A percentile compares a stretch with the other conserved stretches of the same genome.
These are phyloP conservation scores for Pachymerium ferrugineum DNA, from an alignment of 2,888 invertebrate species.

Conservation along the genomic window DNA sequence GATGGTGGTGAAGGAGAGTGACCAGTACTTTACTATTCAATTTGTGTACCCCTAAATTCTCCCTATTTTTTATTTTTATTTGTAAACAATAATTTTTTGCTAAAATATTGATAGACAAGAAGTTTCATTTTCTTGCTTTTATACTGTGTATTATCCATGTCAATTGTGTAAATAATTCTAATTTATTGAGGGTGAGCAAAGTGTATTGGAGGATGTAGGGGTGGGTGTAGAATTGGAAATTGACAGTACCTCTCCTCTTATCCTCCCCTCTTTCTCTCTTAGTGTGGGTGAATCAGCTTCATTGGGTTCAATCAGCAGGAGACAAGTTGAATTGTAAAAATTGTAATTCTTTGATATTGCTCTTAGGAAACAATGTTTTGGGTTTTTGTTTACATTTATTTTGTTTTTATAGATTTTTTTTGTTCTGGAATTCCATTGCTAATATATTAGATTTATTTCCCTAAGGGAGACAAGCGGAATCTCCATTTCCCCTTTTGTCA, in stretches of 20 bases:
- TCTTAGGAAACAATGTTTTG: no score
- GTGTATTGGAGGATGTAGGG: constrained; percentile 25
- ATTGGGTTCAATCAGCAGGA: constrained; percentile 25
- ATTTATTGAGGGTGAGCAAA: constrained; percentile 23
- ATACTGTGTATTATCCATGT: background rate
- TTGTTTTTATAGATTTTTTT: no score
- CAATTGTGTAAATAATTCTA: constrained; percentile 24
- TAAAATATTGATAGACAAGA: no score
- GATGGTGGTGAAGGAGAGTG: constrained; percentile 21
- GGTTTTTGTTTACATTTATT: no score
- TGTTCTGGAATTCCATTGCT: no score
- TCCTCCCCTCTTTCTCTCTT: background rate
- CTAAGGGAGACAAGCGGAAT: no score
- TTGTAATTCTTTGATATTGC: constrained; percentile 27
- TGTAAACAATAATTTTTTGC: background rate
- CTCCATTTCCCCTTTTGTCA: no score
- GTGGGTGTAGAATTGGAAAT: constrained; percentile 25
- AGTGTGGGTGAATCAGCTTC: constrained; percentile 22
- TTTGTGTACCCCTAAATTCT: constrained; percentile 7
- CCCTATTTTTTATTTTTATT: background rate
- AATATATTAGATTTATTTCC: no score
- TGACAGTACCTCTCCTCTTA: constrained; percentile 11
- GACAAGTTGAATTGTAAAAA: constrained; percentile 27
- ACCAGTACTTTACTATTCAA: constrained; percentile 19
- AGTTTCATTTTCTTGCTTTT: no score